Evolutionary conservation across 1,140 invertebrate genomes (phyloP).

Genomic region (Drosophila kohkoa): DNA sequence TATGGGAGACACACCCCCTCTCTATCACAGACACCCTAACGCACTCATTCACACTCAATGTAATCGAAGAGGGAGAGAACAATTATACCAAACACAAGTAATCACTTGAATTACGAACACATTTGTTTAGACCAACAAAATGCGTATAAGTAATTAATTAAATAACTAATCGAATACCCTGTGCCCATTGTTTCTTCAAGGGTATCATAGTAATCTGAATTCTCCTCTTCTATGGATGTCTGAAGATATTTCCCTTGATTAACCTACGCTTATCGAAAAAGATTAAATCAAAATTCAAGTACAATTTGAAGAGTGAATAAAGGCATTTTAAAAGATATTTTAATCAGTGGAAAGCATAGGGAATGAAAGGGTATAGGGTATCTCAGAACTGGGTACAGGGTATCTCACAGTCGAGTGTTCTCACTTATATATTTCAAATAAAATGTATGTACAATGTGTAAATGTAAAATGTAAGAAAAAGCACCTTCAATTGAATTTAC

Average conservation of each 20-base stretch:
- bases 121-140: constrained; percentile 5
- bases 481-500: constrained; percentile 67
- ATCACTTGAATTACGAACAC: neutral
- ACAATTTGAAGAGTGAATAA: constrained; percentile 7
- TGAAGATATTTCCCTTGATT: neutral
- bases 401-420: constrained; percentile 9
- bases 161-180: constrained; percentile 1
- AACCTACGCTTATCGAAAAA: neutral
- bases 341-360: neutral
- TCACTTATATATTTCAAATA: constrained; percentile 55
- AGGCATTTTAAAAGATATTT: neutral
- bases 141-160: neutral
- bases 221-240: neutral
- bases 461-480: constrained; percentile 54
- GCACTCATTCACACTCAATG: constrained; percentile 1
- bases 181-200: neutral
- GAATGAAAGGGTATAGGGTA: neutral
- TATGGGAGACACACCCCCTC: constrained; percentile 6
- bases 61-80: neutral
- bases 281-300: neutral
- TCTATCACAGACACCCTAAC: neutral
- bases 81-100: neutral
- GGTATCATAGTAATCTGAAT: neutral
- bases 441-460: constrained; percentile 68
- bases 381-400: constrained; percentile 25